Evolutionary conservation across 1,140 invertebrate species (phyloP).

Genomic region (Protaetia brevitarsis): DNA sequence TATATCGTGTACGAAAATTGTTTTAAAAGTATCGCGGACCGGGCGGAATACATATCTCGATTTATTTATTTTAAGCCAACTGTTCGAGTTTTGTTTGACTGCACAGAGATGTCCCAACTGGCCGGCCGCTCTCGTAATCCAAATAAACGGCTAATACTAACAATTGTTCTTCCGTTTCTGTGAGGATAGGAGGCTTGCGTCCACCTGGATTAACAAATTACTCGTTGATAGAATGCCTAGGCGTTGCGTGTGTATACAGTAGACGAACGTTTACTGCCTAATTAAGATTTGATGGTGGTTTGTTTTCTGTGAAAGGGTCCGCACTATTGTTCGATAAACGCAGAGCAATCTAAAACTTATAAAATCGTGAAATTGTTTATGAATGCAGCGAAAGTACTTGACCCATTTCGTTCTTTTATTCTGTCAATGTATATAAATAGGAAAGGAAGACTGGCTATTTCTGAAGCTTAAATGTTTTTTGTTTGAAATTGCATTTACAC

Average conservation of each 20-base stretch:
- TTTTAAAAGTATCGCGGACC: constrained; percentile 20
- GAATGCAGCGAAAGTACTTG: not conserved
- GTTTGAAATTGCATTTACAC: too few relatives aligned
- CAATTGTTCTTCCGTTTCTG: constrained; percentile 34
- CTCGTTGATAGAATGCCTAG: constrained; percentile 14
- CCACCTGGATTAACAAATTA: constrained; percentile 32
- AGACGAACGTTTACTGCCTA: constrained; percentile 14
- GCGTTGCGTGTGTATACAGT: not conserved
- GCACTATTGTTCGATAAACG: not conserved
- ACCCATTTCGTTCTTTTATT: not conserved
- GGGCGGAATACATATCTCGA: constrained; percentile 1
- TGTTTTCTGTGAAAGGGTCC: not conserved
- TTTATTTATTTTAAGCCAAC: constrained; percentile 21
- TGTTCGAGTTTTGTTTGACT: constrained; percentile 11
- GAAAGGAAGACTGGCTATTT: too few relatives aligned
- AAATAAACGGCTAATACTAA: constrained; percentile 37
- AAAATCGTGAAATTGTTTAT: constrained; percentile 1
- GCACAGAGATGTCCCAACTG: constrained; percentile 31
- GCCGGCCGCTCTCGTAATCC: constrained; percentile 27
- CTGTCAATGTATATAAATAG: too few relatives aligned
- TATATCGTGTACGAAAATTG: not conserved
- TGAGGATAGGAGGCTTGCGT: constrained; percentile 29
- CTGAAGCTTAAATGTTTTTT: too few relatives aligned
- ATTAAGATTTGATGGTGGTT: constrained; percentile 19
- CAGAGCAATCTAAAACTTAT: not conserved